Base-by-base conservation (phyloP, 2,888 invertebrate species). In the Luperina testacea region DNA sequence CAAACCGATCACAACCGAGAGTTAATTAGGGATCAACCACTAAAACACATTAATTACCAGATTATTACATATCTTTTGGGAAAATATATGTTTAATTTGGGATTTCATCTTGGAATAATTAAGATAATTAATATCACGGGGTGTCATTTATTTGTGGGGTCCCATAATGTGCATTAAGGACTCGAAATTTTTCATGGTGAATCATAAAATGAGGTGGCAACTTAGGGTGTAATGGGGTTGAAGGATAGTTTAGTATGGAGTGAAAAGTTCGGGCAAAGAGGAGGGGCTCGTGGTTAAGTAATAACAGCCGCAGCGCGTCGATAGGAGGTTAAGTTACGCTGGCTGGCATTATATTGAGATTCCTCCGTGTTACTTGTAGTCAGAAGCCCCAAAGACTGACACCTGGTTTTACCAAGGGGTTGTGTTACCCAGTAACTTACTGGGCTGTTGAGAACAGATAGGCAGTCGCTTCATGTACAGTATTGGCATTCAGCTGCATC, bases 1-100 rank as follows among this genome's bases (percentile, higher is more conserved):
- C 84, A 81, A 85, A 87, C 80, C 87, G 87, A 89, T 86, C 91
- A 83, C 90, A 89, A 86, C 87, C 81, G 75, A 61, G 65, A 32
- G 20, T 27, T 11, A 53, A 38, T 11, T 32, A 15, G 11, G 24
- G 38, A 51, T 24, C 32, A 32, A 45, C 0, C n/a, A n/a, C 13
- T 42, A 20, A 42, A 42, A 24, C 77, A 24, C n/a, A 61, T 4
- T 15, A 38, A 13, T 48, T 20, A 59, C 1, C 20, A 48, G 57
- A 27, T 59, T 42, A 17, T 27, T 27, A 27, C 27, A 27, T 27
- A 79, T 24, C 0, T n/a, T 67, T 61, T 42, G 38, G 63, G 48
- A 45, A 48, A 48, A 24, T 32, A 78, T 65, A 11, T 70, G 11
- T 27, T 64, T 59, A 9, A 53, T n/a, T 32, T 64, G 64, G 69